These are phyloP conservation scores for Drosophila gunungcola DNA, from an alignment of 1,140 invertebrate genomes.

Conservation along the genomic window DNA sequence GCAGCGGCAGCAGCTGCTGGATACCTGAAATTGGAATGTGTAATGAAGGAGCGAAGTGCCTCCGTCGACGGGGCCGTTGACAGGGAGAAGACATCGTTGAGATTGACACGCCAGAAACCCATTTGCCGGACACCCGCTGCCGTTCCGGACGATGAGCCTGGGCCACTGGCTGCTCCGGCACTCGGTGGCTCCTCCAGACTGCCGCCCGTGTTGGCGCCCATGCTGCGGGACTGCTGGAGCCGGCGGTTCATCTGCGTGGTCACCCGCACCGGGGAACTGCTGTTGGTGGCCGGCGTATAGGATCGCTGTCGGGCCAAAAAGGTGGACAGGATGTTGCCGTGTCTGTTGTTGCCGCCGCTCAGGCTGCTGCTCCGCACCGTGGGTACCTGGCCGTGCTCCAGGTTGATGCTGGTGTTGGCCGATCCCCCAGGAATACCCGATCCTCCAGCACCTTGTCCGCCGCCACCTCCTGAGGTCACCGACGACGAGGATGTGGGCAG, in stretches of 20 bases:
- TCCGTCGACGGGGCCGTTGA: conserved; percentile 70
- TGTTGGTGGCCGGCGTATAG: conserved; percentile 48
- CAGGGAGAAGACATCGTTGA: conserved; percentile 66
- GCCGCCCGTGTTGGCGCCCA: conserved; percentile 32
- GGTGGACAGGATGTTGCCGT: conserved; percentile 48
- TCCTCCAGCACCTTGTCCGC: neutral
- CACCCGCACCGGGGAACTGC: conserved; percentile 40
- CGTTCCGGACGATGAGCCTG: conserved; percentile 18
- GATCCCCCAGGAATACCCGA: neutral
- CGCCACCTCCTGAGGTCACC: conserved; percentile 30
- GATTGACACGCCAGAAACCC: conserved; percentile 69
- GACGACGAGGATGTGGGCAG: conserved; percentile 46
- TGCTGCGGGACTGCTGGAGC: conserved; percentile 65
- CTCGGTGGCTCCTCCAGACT: conserved; percentile 50
- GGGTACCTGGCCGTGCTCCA: conserved; percentile 40
- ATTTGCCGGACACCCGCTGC: conserved; percentile 47
- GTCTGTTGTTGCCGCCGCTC: conserved; percentile 15
- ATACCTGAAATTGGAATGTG: conserved; percentile 75
- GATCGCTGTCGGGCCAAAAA: conserved; percentile 63
- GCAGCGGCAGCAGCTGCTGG: conserved; percentile 21
- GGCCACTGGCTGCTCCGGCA: neutral
- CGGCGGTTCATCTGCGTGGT: conserved; percentile 58
- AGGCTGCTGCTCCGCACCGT: conserved; percentile 46
- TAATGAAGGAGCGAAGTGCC: conserved; percentile 62
- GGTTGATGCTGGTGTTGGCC: conserved; percentile 39